These are phyloP conservation scores for Dermatophagoides farinae DNA, from an alignment of 1,140 invertebrate genomes.

Conservation along the genomic window DNA sequence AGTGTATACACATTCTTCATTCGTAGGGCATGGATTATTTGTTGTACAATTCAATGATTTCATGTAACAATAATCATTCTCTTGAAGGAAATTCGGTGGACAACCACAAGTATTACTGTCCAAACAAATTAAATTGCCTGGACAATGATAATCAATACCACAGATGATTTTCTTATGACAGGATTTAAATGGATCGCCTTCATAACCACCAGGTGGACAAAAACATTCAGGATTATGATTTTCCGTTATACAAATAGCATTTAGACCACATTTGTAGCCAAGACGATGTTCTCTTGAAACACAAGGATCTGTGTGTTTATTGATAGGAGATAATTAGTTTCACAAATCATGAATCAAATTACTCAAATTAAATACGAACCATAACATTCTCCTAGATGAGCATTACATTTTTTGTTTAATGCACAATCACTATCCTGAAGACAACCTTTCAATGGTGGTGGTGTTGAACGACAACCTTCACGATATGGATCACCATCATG, in stretches of 20 bases:
- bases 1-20: slow-evolving; percentile 23
- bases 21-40: slow-evolving; percentile 23
- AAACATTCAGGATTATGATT: slow-evolving; percentile 61
- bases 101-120: slow-evolving; percentile 21
- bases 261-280: slow-evolving; percentile 47
- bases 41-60: slow-evolving; percentile 22
- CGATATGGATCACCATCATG: slow-evolving; percentile 58
- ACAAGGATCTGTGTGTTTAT: not conserved
- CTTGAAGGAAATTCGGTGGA: slow-evolving; percentile 18
- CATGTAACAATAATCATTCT: slow-evolving; percentile 22
- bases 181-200: slow-evolving; percentile 49
- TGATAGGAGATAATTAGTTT: not conserved
- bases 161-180: slow-evolving; percentile 45
- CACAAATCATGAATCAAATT: not conserved
- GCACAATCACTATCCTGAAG: slow-evolving; percentile 51
- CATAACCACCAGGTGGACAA: slow-evolving; percentile 49
- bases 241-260: slow-evolving; percentile 61
- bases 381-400: slow-evolving; percentile 11
- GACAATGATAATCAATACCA: slow-evolving; percentile 23
- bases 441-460: slow-evolving; percentile 8
- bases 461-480: slow-evolving; percentile 38
- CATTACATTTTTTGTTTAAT: slow-evolving; percentile 55
- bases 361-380: not conserved
- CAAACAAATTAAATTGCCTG: slow-evolving; percentile 22
- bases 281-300: slow-evolving; percentile 14